Evolutionary conservation across 1,140 invertebrate genomes (phyloP), one percentile per base, ranked within the genome.

Genomic region (Limonius californicus): DNA sequence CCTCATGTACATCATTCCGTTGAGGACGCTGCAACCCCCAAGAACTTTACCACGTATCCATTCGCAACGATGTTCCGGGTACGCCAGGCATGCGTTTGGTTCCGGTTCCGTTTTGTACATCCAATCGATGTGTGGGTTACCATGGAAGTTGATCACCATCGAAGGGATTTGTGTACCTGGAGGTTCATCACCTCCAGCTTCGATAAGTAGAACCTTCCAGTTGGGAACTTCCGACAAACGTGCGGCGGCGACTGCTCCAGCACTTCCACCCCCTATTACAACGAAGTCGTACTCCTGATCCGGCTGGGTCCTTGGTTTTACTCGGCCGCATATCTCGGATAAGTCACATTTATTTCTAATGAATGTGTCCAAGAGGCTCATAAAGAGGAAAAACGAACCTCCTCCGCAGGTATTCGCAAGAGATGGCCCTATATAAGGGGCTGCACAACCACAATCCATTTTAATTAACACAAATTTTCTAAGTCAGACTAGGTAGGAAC

Each of bases 1-100:
- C 43, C 89, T 79, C 18, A 85, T 84, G 67, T 90, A 90, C 74
- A 89, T 87, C 87, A 91, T 89, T 2, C 83, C 84, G 72, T 88
- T 87, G n/a, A 87, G 76, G 1, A 82, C 81, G 23, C 83, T 85
- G 42, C 81, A 82, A 8, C 86, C 86, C n/a, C 86, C 86, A 55
- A 82, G 59, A 15, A 77, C 77, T 72, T 86, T 85, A 1, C 80
- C 85, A 62, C 82, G 77, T 0, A 80, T 78, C 83, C 83, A 86
- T 8, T 69, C 70, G 66, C 83, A 84, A 14, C 76, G 65, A 8
- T 78, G 74, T 7, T 75, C 78, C 0, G 74, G 78, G 11, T 82
- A 74, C 12, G 76, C 77, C 15, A 82, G 73, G 63, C 84, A 87
- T 1, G 83, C 85, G n/a, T 74, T 76, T 15, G 78, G 70, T 73